A percentile compares a stretch with the other conserved stretches of the same genome.
Conservation (phyloP, 2,888 invertebrate genomes). For the Eucera pruinosa region DNA sequence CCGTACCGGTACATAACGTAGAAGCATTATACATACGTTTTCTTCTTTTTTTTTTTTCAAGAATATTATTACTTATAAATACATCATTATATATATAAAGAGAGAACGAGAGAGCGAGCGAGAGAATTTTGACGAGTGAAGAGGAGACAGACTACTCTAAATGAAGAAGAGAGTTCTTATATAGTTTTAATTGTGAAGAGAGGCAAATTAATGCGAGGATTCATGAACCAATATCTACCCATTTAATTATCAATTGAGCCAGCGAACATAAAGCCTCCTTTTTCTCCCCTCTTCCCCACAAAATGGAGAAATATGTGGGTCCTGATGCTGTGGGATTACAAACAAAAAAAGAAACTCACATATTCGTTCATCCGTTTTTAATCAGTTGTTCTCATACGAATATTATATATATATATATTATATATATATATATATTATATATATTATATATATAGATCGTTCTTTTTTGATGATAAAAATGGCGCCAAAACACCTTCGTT, state of each 20-base stretch:
- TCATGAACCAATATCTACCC: conserved; percentile 72
- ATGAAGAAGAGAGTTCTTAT: conserved; percentile 75
- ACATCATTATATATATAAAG: conserved; percentile 64
- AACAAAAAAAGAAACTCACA: conserved; percentile 62
- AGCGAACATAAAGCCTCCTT: conserved; percentile 74
- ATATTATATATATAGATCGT: conserved; percentile 50
- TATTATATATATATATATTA: conserved; percentile 63
- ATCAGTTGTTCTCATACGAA: conserved; percentile 68
- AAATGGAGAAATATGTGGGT: conserved; percentile 55
- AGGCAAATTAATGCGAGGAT: conserved; percentile 72
- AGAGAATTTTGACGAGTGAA: conserved; percentile 67
- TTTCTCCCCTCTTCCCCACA: conserved; percentile 47
- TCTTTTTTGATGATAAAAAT: conserved; percentile 54
- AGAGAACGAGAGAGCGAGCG: conserved; percentile 61
- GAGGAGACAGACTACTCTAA: conserved; percentile 69
- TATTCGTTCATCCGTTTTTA: conserved; percentile 73
- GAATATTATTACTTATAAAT: conserved; percentile 79
- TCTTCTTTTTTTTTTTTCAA: conserved; percentile 67
- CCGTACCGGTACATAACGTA: conserved; percentile 75
- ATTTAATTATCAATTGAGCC: conserved; percentile 70
- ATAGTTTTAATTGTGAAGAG: conserved; percentile 78
- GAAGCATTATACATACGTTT: conserved; percentile 78
- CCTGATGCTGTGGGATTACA: conserved; percentile 66
- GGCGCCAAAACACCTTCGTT: conserved; percentile 69
- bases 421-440: conserved; percentile 37